Conservation (phyloP, 2,888 invertebrate genomes). For the Alloscopus bannaensis region DNA sequence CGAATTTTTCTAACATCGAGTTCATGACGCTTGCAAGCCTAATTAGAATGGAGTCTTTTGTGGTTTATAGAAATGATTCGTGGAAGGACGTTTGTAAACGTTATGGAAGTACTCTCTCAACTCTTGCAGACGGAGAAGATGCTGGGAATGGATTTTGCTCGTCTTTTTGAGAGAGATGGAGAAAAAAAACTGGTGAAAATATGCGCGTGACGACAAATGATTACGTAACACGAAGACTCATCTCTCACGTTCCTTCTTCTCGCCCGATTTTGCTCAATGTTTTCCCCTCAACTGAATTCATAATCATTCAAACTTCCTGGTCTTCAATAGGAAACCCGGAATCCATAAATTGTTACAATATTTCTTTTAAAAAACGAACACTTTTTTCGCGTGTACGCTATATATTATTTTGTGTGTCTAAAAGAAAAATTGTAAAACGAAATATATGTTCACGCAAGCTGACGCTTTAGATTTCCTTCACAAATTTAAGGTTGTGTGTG, state of each 20-base stretch:
- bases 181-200: constrained; percentile 13
- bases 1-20: no score
- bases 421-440: no score
- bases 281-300: no score
- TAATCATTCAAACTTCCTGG: constrained; percentile 57
- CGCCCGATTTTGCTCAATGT: no score
- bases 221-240: constrained; percentile 60
- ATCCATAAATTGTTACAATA: constrained; percentile 53
- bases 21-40: no score
- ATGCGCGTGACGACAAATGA: constrained; percentile 47
- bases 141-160: background rate
- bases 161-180: background rate
- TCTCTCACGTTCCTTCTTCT: constrained; percentile 1
- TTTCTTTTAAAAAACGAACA: constrained; percentile 23
- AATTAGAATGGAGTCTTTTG: no score
- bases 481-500: no score
- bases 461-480: no score
- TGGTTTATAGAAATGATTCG: no score
- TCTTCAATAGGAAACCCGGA: constrained; percentile 52
- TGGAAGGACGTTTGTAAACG: background rate
- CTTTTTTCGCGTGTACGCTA: no score
- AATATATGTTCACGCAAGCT: no score
- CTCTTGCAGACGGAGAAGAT: background rate
- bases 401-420: no score
- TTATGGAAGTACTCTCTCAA: constrained; percentile 5